Base-by-base conservation (phyloP, 2,888 invertebrate genomes). In the Venusia cambrica region DNA sequence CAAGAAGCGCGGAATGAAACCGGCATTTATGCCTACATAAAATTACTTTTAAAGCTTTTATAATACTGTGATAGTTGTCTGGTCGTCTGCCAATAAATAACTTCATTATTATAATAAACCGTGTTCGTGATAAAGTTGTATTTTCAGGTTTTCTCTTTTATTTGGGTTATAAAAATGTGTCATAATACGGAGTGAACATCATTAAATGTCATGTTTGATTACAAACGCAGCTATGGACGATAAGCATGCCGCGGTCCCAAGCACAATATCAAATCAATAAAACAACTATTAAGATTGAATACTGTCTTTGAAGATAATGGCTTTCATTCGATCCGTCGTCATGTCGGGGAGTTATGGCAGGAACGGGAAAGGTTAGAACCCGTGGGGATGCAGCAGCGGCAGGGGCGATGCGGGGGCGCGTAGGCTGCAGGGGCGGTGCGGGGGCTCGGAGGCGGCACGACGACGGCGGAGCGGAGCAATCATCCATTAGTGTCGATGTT, bases 401-500 rank as follows among this genome's bases (percentile, higher is more conserved):
- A 38, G 25, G 27, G 19, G 9, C 33, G 22, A 27, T 33, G 25
- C 19, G 43, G 26, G 52, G 45, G 41, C 7, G 47, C 42, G 48
- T 36, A 36, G 26, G 48, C 36, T 27, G 28, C 35, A n/a, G n/a
- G 30, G 13, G 18, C 34, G 33, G 25, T 21, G 16, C 30, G 34
- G 39, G 13, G 38, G 16, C n/a, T n/a, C n/a, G n/a, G n/a, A n/a
- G 10, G 34, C 14, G 14, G 18, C 22, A 40, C 34, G 47, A 34
- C 44, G 45, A 43, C 14, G 14, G 18, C 22, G 38, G 33, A 46
- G 32, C 44, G 45, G 42, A 48, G 62, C 73, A 68, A 79, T 79
- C 77, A 75, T 76, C 73, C 79, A 81, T 79, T 78, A 76, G 78
- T 76, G 65, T 76, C 71, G 73, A 78, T 73, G 73, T 76, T 79